Base-by-base conservation (phyloP, 2,888 invertebrate genomes). In the Macrophya alboannulata region DNA sequence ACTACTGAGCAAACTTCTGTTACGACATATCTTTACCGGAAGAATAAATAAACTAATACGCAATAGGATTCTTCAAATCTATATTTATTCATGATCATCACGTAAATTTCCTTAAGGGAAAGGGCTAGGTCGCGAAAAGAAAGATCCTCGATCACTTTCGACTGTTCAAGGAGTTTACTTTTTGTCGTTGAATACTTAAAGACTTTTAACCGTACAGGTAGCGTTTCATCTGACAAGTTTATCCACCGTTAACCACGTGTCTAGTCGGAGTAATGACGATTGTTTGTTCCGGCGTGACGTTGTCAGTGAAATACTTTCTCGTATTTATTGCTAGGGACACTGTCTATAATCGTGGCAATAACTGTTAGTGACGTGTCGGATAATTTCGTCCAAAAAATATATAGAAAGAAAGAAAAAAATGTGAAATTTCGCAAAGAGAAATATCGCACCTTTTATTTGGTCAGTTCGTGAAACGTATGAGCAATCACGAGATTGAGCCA, bases 281-380 rank as follows among this genome's bases (percentile, higher is more conserved):
- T 77, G 55, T 77, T 55, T 77, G 77, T 31, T 55, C 77, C 77
- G 37, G 77, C n/a, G 55, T 77, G 55, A 77, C 77, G 51, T 55
- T 77, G n/a, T 77, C 37, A 55, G 51, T 25, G 55, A 77, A 77
- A 77, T 77, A 77, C 77, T 77, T 77, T 77, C 77, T 55, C 77
- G 31, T 55, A 37, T 17, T 77, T 55, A 77, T 55, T 43, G 37
- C 17, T 55, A 31, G 31, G 15, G 55, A 17, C 8, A 77, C 51
- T 55, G 31, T 77, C 77, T 77, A 55, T 45, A 12, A 48, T 37
- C 55, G 17, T 31, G 77, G 55, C n/a, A 51, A 55, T 55, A 17
- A 77, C 55, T 31, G 31, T 31, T 37, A 77, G 17, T 17, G 45
- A 45, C 12, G 0, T 5, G 37, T 37, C n/a, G 8, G 31, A 77